Evolutionary conservation across 2,888 invertebrate species (phyloP).

Genomic region (Marronus borbonicus): DNA sequence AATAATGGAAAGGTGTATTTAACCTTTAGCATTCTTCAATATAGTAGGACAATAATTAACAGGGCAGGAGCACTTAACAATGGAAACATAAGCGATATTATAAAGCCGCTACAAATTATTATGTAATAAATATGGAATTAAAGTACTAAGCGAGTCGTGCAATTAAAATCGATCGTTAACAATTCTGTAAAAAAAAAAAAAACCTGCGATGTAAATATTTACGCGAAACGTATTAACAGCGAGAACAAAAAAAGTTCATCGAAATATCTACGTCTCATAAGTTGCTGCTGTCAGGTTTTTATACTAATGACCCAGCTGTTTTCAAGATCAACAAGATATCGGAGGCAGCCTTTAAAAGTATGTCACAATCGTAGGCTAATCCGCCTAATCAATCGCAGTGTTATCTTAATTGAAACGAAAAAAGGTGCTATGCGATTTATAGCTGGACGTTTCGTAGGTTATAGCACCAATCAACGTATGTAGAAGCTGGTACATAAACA

Average conservation of each 20-base stretch:
- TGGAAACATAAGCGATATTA: background rate
- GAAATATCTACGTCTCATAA: slow-evolving; percentile 15
- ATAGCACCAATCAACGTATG: too few relatives aligned
- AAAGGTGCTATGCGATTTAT: background rate
- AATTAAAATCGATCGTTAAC: background rate
- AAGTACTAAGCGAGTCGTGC: background rate
- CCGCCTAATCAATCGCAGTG: slow-evolving; percentile 13
- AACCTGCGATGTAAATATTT: slow-evolving; percentile 28
- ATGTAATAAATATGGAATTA: background rate
- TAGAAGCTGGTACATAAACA: too few relatives aligned
- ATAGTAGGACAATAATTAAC: too few relatives aligned
- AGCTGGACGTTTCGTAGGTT: background rate
- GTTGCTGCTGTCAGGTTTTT: slow-evolving; percentile 25
- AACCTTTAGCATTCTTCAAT: too few relatives aligned
- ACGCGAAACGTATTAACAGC: background rate
- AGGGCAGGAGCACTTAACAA: background rate
- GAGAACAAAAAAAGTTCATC: slow-evolving; percentile 7
- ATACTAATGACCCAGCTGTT: slow-evolving; percentile 32
- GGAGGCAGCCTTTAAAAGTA: slow-evolving; percentile 31
- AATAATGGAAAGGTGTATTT: too few relatives aligned
- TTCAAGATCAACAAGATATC: slow-evolving; percentile 31
- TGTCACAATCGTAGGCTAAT: slow-evolving; percentile 20
- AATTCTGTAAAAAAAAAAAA: slow-evolving; percentile 13
- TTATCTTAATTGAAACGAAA: slow-evolving; percentile 30
- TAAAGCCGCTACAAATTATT: background rate